These are phyloP conservation scores for Hippolais icterina DNA, from an alignment of 2,113 vertebrate species.

Conservation along the genomic window DNA sequence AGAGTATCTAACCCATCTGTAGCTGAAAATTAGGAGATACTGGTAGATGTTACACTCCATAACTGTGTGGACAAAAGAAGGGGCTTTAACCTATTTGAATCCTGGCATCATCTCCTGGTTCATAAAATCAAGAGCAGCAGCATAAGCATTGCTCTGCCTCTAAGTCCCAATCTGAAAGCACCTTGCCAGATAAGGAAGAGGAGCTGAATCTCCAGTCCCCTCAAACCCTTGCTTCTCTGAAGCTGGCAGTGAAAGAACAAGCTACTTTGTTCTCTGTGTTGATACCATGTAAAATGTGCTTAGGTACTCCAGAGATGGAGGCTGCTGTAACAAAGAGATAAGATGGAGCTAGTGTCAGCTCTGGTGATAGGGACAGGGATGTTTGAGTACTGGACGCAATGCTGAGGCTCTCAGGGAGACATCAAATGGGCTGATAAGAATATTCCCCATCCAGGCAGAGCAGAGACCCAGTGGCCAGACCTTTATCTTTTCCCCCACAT, in stretches of 20 bases:
- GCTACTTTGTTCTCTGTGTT: slow-evolving; percentile 38
- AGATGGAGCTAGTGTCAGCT: neutral
- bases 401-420: slow-evolving; percentile 32
- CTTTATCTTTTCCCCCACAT: slow-evolving; percentile 20
- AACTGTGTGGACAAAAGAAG: neutral
- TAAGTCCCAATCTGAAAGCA: neutral
- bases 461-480: neutral
- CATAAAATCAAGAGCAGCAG: neutral
- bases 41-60: neutral
- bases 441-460: neutral
- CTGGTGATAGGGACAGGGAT: slow-evolving; percentile 16
- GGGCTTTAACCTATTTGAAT: neutral
- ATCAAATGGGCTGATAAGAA: slow-evolving; percentile 46
- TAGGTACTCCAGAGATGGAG: slow-evolving; percentile 24
- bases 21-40: neutral
- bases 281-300: slow-evolving; percentile 46
- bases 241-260: neutral
- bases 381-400: slow-evolving; percentile 36
- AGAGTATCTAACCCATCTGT: neutral
- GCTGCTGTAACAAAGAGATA: slow-evolving; percentile 54
- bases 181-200: slow-evolving; percentile 15
- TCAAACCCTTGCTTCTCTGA: neutral
- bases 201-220: neutral
- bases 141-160: neutral
- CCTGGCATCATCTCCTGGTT: neutral